phyloP scores from a whole-genome alignment of 2,113 vertebrate genomes.

The Spermophilus dauricus region DNA sequence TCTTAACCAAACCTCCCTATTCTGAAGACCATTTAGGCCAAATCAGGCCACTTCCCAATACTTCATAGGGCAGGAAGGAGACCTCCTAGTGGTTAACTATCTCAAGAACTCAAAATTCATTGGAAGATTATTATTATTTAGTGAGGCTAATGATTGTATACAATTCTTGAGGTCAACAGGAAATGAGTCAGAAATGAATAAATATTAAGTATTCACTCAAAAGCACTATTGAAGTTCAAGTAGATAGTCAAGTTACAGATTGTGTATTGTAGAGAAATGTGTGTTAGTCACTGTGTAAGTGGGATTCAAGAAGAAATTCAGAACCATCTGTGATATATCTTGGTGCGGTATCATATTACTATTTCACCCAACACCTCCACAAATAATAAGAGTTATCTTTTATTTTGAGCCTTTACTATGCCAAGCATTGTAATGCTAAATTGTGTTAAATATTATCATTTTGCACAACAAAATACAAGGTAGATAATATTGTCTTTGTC shows the following conservation, averaged over 20 bases:
- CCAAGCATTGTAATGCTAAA: not conserved
- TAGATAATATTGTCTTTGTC: not conserved
- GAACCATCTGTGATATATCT: not conserved
- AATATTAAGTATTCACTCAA: not conserved
- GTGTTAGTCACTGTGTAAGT: not conserved
- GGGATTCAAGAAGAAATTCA: conserved; percentile 39
- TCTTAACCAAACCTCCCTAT: not conserved
- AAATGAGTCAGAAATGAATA: conserved; percentile 44
- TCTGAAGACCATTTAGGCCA: not conserved
- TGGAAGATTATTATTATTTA: not conserved
- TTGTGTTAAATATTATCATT: not conserved
- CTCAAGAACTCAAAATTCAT: not conserved
- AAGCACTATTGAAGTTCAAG: not conserved
- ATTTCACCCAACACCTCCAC: not conserved
- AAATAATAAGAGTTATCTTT: not conserved
- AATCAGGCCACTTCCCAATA: not conserved
- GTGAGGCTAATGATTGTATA: conserved; percentile 6
- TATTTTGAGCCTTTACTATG: not conserved
- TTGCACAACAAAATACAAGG: not conserved
- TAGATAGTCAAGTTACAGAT: not conserved
- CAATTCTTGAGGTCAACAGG: conserved; percentile 8
- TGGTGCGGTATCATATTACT: not conserved
- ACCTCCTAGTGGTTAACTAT: not conserved
- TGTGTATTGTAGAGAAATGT: not conserved
- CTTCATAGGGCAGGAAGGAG: not conserved